A percentile compares a stretch with the other conserved stretches of the same genome.
These are phyloP conservation scores for Acipenser ruthenus DNA, from an alignment of 2,797 vertebrate genomes.

Conservation along the genomic window DNA sequence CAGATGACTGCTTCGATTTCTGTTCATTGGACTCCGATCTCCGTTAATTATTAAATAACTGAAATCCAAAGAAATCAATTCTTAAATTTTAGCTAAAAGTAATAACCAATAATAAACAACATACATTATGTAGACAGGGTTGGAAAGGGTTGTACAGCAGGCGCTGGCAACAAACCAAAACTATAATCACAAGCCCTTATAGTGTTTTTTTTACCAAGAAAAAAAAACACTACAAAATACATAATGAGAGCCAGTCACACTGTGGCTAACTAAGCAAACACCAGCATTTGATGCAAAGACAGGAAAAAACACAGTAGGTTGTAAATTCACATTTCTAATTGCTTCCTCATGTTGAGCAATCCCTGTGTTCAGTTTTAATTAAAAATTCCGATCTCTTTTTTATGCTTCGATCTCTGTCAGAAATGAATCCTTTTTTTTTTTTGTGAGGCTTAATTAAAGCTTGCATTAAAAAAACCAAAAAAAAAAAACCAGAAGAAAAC, in stretches of 20 bases:
- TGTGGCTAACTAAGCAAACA: constrained; percentile 25
- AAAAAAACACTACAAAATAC: constrained; percentile 33
- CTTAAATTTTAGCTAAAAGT: too few relatives aligned
- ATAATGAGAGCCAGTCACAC: constrained; percentile 40
- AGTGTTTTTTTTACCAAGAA: neutral
- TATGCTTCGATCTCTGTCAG: constrained; percentile 15
- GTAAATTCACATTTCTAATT: constrained; percentile 54
- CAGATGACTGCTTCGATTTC: too few relatives aligned
- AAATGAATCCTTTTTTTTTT: constrained; percentile 11
- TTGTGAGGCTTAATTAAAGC: constrained; percentile 1
- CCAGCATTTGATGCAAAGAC: constrained; percentile 28
- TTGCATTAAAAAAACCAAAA: neutral
- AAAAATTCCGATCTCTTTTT: constrained; percentile 41
- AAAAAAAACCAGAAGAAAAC: neutral
- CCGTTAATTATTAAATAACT: too few relatives aligned
- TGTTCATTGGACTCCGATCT: too few relatives aligned
- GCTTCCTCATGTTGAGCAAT: constrained; percentile 48
- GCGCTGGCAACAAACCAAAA: too few relatives aligned
- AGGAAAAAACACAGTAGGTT: constrained; percentile 39
- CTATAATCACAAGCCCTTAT: too few relatives aligned
- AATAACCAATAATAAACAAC: too few relatives aligned
- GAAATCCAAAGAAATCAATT: too few relatives aligned
- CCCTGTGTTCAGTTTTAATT: constrained; percentile 51
- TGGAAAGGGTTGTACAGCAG: too few relatives aligned
- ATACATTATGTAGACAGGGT: too few relatives aligned